A percentile compares a stretch with the other conserved stretches of the same genome.
Conservation (phyloP, 2,888 invertebrate genomes). For the Zygaena filipendulae region DNA sequence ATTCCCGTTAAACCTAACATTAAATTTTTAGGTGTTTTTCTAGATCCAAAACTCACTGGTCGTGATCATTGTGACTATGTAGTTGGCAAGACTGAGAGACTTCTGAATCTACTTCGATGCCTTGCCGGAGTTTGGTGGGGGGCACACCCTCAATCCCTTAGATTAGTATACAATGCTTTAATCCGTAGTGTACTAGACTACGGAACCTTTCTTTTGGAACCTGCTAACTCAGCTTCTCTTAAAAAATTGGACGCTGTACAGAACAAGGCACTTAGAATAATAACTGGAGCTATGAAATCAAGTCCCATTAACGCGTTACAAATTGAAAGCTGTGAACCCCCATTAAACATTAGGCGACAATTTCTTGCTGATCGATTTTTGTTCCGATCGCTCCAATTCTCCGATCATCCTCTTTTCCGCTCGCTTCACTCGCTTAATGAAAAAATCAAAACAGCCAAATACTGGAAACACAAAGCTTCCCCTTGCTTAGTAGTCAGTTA, state of each 20-base stretch:
- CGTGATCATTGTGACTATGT: too few relatives aligned
- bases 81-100: slow-evolving; percentile 9
- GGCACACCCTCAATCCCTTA: slow-evolving; percentile 13
- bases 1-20: background rate
- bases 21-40: slow-evolving; percentile 9
- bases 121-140: slow-evolving; percentile 17
- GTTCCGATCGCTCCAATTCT: too few relatives aligned
- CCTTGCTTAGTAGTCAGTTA: too few relatives aligned
- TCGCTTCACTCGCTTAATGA: too few relatives aligned
- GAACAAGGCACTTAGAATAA: slow-evolving; percentile 16
- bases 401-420: too few relatives aligned
- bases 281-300: slow-evolving; percentile 19
- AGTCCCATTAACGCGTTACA: slow-evolving; percentile 18
- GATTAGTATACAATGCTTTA: slow-evolving; percentile 16
- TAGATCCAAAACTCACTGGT: too few relatives aligned
- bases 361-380: too few relatives aligned
- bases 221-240: slow-evolving; percentile 13
- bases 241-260: slow-evolving; percentile 17
- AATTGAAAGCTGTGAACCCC: slow-evolving; percentile 4
- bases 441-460: too few relatives aligned
- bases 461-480: too few relatives aligned
- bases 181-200: slow-evolving; percentile 18
- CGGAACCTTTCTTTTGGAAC: slow-evolving; percentile 16
- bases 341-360: slow-evolving; percentile 2
- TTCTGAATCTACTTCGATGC: slow-evolving; percentile 6